Evolutionary conservation across 2,888 invertebrate species (phyloP).

Genomic region (Antitype chi): DNA sequence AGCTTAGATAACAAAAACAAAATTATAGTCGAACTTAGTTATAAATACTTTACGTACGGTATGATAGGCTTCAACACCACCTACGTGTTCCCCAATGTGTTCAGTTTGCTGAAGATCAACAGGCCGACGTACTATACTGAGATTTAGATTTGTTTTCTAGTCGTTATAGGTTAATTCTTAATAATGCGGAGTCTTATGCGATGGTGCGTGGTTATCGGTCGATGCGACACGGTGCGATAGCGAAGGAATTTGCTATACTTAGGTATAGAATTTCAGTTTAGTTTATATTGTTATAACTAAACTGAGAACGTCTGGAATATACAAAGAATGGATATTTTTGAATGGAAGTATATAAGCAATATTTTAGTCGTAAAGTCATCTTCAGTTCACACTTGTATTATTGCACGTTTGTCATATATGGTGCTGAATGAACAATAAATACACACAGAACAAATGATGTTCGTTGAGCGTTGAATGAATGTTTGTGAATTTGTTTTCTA

Average conservation of each 20-base stretch:
- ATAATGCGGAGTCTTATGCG: conserved; percentile 18
- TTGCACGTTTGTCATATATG: background rate
- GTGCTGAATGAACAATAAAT: background rate
- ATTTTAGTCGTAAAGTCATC: background rate
- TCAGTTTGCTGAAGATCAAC: conserved; percentile 94
- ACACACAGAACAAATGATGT: background rate
- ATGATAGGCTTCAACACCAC: conserved; percentile 95
- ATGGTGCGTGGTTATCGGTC: conserved; percentile 9
- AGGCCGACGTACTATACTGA: conserved; percentile 96
- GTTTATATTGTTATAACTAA: background rate
- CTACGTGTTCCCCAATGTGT: conserved; percentile 94
- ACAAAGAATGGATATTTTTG: background rate
- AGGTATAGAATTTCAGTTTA: background rate
- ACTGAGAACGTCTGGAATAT: background rate
- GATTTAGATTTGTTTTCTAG: conserved; percentile 88
- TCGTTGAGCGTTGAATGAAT: background rate
- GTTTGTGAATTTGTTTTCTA: conserved; percentile 21
- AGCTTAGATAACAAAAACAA: conserved; percentile 93
- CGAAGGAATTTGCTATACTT: conserved; percentile 7
- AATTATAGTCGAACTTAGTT: conserved; percentile 94
- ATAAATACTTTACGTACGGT: conserved; percentile 95
- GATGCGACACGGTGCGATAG: conserved; percentile 12
- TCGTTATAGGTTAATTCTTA: conserved; percentile 35
- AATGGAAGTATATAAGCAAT: conserved; percentile 1
- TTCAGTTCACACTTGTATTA: background rate